phyloP scores from a whole-genome alignment of 1,140 invertebrate species.

The Anastatus disparis region DNA sequence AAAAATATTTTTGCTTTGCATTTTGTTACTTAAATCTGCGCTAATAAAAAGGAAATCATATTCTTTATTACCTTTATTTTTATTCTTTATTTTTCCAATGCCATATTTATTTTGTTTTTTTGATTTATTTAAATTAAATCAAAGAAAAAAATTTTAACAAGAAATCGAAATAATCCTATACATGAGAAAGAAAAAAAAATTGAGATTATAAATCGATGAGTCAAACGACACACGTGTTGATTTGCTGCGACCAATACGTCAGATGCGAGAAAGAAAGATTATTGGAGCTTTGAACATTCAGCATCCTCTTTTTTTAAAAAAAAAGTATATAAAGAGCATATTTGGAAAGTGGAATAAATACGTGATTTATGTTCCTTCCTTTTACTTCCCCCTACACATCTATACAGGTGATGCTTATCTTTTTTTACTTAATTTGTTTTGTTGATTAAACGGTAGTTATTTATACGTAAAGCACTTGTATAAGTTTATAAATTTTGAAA shows the following conservation, averaged over 20 bases:
- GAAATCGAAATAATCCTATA: no score
- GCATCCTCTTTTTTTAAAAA: conserved; percentile 3
- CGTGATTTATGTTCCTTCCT: no score
- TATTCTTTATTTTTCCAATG: conserved; percentile 30
- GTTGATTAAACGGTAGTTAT: no score
- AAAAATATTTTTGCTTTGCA: conserved; percentile 48
- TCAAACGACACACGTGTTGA: conserved; percentile 55
- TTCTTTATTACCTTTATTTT: not conserved
- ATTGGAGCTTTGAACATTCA: conserved; percentile 44
- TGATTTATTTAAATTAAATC: conserved; percentile 14
- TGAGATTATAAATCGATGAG: conserved; percentile 15
- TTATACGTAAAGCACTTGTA: conserved; percentile 20
- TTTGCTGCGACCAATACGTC: conserved; percentile 64
- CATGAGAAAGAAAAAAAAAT: conserved; percentile 2
- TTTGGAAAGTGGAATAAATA: conserved; percentile 11
- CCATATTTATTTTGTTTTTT: no score
- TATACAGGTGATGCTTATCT: conserved; percentile 39
- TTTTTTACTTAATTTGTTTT: no score
- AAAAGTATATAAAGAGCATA: no score
- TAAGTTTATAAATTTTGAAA: not conserved
- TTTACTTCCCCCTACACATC: no score
- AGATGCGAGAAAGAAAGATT: no score
- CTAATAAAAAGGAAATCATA: conserved; percentile 20
- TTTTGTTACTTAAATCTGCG: conserved; percentile 46
- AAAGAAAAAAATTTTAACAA: no score